Evolutionary conservation across 2,113 vertebrate genomes (phyloP), one percentile per base, ranked within the genome.

Genomic region (Rhombomys opimus): DNA sequence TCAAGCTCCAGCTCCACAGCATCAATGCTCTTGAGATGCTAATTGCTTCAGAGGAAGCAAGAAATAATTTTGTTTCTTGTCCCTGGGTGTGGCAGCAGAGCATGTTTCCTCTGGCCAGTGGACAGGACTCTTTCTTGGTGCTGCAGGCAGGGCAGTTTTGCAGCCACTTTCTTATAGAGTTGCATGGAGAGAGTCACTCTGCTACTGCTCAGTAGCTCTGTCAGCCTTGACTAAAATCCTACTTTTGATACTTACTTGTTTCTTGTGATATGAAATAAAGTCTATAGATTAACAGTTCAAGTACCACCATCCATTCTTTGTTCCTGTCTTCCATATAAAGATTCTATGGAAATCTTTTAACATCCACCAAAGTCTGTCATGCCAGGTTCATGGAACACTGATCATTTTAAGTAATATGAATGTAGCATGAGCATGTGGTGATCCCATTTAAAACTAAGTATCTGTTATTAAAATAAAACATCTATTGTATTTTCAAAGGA

Each of bases 71-170:
- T 52, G 8, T 7, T 73, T 0, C 9, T 4, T 90, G 11, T 90
- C 10, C n/a, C 1, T 65, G 3, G 2, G 1, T 77, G 32, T 11
- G 11, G 77, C 35, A 35, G 14, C 2, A 94, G 4, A 7, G 2
- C 59, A 1, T 17, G 41, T 23, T 15, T 75, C 17, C 5, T n/a
- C 0, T 54, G 27, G 2, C 9, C 7, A 7, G 1, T 20, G 65
- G 7, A 61, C 76, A 6, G 32, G 1, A 41, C 82, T 67, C 0
- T 32, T 57, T 95, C 2, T 93, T 90, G 61, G 7, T 92, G 13
- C 32, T 57, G n/a, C 12, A 73, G 3, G 1, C 57, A 2, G 30
- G 78, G 7, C 10, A n/a, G 2, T 14, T 70, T 73, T 59, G 70
- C 17, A 91, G 35, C 8, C 25, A 59, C 9, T 84, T 76, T 1